A percentile compares a stretch with the other conserved stretches of the same genome.
Conservation (phyloP, 2,797 vertebrate species). For the Sparidentex hasta region DNA sequence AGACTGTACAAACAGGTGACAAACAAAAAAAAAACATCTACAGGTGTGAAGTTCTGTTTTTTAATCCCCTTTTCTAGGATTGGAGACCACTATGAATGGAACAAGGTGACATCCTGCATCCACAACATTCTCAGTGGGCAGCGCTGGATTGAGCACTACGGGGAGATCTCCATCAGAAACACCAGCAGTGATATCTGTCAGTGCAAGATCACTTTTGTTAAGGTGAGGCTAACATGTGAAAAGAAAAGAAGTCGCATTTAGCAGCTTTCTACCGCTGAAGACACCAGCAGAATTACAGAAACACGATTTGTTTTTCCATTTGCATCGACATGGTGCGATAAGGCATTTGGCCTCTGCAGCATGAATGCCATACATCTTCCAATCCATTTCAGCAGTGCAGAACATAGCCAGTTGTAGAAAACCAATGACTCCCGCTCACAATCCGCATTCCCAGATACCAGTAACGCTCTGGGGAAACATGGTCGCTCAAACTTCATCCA, state of each 20-base stretch:
- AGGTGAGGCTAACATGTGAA: conserved; percentile 83
- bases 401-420: too few relatives aligned
- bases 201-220: conserved; percentile 97
- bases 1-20: background rate
- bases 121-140: conserved; percentile 98
- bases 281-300: background rate
- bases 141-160: conserved; percentile 99
- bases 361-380: too few relatives aligned
- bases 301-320: too few relatives aligned
- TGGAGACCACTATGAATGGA: conserved; percentile 97
- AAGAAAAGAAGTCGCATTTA: background rate
- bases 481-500: too few relatives aligned
- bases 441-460: too few relatives aligned
- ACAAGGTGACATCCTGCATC: conserved; percentile 98
- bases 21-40: background rate
- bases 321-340: too few relatives aligned
- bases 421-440: too few relatives aligned
- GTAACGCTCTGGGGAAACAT: too few relatives aligned
- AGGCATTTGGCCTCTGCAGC: too few relatives aligned
- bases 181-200: conserved; percentile 89
- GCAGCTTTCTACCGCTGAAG: background rate
- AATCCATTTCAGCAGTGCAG: too few relatives aligned
- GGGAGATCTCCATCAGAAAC: conserved; percentile 96
- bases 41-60: background rate
- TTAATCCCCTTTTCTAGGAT: conserved; percentile 77